A percentile compares a stretch with the other conserved stretches of the same genome.
phyloP scores from a whole-genome alignment of 2,113 vertebrate genomes.

The Ciconia boyciana region DNA sequence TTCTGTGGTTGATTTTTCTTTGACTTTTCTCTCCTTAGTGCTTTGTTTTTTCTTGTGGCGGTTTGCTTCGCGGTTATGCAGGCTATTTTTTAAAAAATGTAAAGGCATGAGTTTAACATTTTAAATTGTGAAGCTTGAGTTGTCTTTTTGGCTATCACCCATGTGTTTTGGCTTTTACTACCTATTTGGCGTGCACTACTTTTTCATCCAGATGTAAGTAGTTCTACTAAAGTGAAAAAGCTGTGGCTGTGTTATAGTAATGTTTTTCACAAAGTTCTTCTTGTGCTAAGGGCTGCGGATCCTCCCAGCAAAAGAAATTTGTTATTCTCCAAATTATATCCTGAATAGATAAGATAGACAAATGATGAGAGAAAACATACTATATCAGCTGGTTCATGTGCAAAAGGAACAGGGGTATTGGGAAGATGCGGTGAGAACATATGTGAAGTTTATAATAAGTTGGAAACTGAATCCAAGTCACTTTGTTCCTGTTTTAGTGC shows the following conservation, averaged over 20 bases:
- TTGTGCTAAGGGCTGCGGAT: neutral
- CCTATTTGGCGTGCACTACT: neutral
- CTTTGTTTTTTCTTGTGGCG: neutral
- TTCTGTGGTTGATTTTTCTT: neutral
- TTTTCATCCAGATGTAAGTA: neutral
- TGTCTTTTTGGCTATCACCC: neutral
- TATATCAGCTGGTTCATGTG: neutral
- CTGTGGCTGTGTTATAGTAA: neutral
- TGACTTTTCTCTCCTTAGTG: neutral
- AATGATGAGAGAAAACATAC: neutral
- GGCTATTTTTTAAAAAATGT: neutral
- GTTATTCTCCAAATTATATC: neutral
- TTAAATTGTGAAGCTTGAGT: neutral
- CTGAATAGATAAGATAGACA: neutral
- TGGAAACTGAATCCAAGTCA: neutral
- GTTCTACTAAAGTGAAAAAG: neutral
- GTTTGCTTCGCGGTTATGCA: neutral
- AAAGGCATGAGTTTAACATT: neutral
- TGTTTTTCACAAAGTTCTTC: neutral
- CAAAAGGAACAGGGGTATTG: neutral
- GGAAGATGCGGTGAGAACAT: neutral
- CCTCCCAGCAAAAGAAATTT: neutral
- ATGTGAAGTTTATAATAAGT: neutral
- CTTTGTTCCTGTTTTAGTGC: neutral
- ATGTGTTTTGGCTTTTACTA: constrained; percentile 14